Percentiles rank a stretch among this genome's conserved stretches.
Conservation (phyloP, 2,797 vertebrate genomes). For the Gephyroberyx darwinii region DNA sequence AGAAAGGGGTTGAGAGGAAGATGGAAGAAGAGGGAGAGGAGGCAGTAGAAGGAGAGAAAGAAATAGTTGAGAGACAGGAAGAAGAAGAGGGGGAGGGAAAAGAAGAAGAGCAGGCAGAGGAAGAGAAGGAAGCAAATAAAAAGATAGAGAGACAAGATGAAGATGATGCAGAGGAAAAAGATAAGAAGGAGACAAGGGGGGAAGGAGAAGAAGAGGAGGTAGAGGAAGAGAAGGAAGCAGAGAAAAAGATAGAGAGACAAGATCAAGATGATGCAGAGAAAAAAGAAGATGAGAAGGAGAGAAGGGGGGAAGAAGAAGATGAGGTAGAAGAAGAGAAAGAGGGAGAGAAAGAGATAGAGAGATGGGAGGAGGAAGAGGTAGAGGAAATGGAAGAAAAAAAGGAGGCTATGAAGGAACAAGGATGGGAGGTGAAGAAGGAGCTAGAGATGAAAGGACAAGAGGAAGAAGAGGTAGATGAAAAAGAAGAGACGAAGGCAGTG, state of each 20-base stretch:
- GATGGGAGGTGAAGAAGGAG: neutral
- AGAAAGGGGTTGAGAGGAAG: neutral
- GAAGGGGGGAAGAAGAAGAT: neutral
- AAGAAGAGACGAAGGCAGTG: neutral
- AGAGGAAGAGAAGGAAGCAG: neutral
- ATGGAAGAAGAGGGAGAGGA: neutral
- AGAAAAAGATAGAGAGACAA: neutral
- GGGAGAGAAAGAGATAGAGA: neutral
- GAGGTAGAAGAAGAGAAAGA: neutral
- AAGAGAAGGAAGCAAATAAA: neutral
- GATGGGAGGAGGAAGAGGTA: neutral
- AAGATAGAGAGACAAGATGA: neutral
- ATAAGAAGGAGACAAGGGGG: too few relatives aligned
- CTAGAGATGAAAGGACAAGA: too few relatives aligned
- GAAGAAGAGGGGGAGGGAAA: neutral
- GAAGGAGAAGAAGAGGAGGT: neutral
- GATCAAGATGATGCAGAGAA: neutral
- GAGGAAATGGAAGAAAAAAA: neutral
- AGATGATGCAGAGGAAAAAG: neutral
- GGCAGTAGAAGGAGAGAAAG: neutral
- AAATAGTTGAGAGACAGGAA: neutral
- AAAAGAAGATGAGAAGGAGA: neutral
- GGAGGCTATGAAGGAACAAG: neutral
- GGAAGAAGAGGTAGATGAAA: too few relatives aligned
- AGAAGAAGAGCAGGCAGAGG: neutral